Evolutionary conservation across 1,140 invertebrate species (phyloP).

Genomic region (Cotesia vestalis): DNA sequence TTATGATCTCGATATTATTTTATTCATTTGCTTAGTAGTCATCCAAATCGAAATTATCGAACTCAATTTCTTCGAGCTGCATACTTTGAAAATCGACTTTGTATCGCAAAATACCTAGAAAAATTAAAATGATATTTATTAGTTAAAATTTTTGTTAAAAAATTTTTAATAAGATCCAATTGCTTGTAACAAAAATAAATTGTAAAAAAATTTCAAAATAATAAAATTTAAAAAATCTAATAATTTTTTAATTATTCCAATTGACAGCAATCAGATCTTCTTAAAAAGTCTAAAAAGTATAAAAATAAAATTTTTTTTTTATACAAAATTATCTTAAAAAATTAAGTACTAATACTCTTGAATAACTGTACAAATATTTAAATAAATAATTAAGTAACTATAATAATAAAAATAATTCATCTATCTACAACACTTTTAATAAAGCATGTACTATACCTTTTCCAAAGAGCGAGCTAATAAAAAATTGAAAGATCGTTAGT

Average conservation of each 20-base stretch:
- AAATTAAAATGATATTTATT: conserved; percentile 42
- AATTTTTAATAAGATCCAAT: neutral
- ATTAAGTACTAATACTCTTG: too few species aligned
- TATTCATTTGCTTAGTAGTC: conserved; percentile 79
- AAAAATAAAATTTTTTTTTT: too few species aligned
- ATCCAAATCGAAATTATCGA: conserved; percentile 89
- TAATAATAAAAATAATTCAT: neutral
- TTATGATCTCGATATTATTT: conserved; percentile 10
- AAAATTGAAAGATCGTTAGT: conserved; percentile 34
- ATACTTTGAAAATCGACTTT: conserved; percentile 98
- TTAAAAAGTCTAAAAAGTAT: too few species aligned
- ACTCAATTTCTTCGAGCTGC: conserved; percentile 88
- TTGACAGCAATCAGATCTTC: too few species aligned
- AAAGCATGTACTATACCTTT: conserved; percentile 59
- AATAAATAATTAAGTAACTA: neutral
- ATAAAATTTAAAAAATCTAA: neutral
- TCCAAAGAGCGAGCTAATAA: conserved; percentile 63
- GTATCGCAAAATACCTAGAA: conserved; percentile 93
- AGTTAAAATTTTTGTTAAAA: conserved; percentile 6
- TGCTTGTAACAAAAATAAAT: too few species aligned
- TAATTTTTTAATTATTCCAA: too few species aligned
- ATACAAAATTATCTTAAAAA: too few species aligned
- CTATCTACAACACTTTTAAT: conserved; percentile 24
- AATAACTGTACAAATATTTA: too few species aligned
- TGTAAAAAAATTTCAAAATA: too few species aligned